A percentile compares a stretch with the other conserved stretches of the same genome.
Conservation (phyloP, 92 coral and sea anemone genomes). For the Phenganax subtilis region DNA sequence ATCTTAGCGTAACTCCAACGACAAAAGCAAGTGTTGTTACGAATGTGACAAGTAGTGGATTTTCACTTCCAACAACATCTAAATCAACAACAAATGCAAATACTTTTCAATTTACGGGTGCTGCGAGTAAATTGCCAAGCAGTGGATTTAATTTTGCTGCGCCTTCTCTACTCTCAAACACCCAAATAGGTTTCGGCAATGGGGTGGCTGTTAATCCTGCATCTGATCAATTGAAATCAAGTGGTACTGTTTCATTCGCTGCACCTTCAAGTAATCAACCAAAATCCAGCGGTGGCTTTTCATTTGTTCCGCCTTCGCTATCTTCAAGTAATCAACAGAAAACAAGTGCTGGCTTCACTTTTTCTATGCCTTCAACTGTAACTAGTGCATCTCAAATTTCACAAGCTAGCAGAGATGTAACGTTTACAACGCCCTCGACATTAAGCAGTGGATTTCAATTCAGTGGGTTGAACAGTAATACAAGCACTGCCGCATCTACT, state of each 20-base stretch:
- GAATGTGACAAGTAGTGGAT: too few species aligned
- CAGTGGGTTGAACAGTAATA: background rate
- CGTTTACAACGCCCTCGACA: slow-evolving; percentile 13
- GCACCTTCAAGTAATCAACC: background rate
- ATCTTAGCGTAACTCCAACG: background rate
- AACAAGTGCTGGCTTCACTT: background rate
- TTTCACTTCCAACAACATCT: too few species aligned
- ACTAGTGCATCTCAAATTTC: background rate
- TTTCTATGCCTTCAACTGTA: background rate
- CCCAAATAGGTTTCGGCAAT: background rate
- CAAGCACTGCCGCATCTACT: background rate
- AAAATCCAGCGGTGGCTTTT: background rate
- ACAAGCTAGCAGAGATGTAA: background rate
- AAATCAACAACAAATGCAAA: too few species aligned
- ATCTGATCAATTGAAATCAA: background rate
- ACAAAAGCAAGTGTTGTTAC: too few species aligned
- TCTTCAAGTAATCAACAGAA: background rate
- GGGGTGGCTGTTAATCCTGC: slow-evolving; percentile 16
- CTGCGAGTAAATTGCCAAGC: background rate
- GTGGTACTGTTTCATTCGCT: background rate
- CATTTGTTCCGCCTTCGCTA: background rate
- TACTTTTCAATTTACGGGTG: too few species aligned
- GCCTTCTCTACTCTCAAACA: background rate
- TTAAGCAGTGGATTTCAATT: background rate
- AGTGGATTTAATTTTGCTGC: background rate